Evolutionary conservation across 1,140 invertebrate species (phyloP).

Genomic region (Schlechtendalia chinensis): DNA sequence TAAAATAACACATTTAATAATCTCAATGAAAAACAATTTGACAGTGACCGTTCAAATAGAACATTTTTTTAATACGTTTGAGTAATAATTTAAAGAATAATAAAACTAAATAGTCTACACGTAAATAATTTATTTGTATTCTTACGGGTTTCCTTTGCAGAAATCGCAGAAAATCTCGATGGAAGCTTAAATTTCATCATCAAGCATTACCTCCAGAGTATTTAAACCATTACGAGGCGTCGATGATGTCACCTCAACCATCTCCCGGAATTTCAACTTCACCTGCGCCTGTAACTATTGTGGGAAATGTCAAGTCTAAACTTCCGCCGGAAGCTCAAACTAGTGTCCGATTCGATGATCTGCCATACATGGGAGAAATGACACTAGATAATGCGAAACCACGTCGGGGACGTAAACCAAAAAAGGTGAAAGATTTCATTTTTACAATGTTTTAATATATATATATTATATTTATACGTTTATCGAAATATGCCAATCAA

Average conservation of each 20-base stretch:
- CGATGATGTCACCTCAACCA: slow-evolving; percentile 58
- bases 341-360: slow-evolving; percentile 72
- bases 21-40: too few relatives aligned
- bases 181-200: slow-evolving; percentile 79
- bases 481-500: too few relatives aligned
- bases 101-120: too few relatives aligned
- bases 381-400: slow-evolving; percentile 82
- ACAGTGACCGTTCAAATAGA: too few relatives aligned
- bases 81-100: too few relatives aligned
- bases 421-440: slow-evolving; percentile 60
- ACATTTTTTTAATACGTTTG: too few relatives aligned
- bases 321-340: slow-evolving; percentile 28
- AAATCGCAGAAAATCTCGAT: slow-evolving; percentile 65
- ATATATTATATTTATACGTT: too few relatives aligned
- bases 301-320: slow-evolving; percentile 3
- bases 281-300: slow-evolving; percentile 55
- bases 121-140: too few relatives aligned
- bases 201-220: slow-evolving; percentile 77
- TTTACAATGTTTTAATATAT: neutral
- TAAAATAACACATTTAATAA: too few relatives aligned
- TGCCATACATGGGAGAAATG: slow-evolving; percentile 88
- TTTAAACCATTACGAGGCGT: slow-evolving; percentile 74
- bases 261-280: slow-evolving; percentile 44
- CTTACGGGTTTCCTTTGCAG: slow-evolving; percentile 55
- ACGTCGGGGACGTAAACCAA: slow-evolving; percentile 78